A percentile compares a stretch with the other conserved stretches of the same genome.
phyloP scores from a whole-genome alignment of 1,140 invertebrate genomes.

The Drosophila novamexicana region DNA sequence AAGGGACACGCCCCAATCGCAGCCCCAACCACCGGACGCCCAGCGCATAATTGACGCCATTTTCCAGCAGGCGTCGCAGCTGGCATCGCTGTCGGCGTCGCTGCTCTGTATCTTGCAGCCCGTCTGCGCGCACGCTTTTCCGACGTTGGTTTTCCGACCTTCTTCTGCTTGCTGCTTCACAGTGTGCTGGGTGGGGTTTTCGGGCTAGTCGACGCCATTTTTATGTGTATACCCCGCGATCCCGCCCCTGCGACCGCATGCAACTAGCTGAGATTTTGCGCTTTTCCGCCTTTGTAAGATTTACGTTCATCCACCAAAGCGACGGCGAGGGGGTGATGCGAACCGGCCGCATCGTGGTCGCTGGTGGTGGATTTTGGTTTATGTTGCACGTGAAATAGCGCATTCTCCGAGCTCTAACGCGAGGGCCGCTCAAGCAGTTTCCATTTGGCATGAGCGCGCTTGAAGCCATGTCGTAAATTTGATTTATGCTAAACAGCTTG shows the following conservation, averaged over 20 bases:
- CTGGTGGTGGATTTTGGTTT: conserved; percentile 47
- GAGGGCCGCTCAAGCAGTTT: conserved; percentile 33
- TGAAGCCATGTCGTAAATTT: conserved; percentile 51
- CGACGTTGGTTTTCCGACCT: conserved; percentile 46
- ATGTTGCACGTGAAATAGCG: conserved; percentile 18
- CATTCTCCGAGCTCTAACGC: conserved; percentile 9
- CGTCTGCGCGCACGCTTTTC: conserved; percentile 64
- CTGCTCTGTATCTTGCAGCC: conserved; percentile 44
- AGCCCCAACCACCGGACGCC: conserved; percentile 15
- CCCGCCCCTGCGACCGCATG: neutral
- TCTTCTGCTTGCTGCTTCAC: conserved; percentile 26
- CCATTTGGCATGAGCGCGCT: conserved; percentile 8
- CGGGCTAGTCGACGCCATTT: conserved; percentile 54
- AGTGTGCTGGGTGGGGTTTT: conserved; percentile 49
- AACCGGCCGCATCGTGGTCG: neutral
- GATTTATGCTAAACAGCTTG: conserved; percentile 62
- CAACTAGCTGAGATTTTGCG: conserved; percentile 68
- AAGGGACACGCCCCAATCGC: conserved; percentile 44
- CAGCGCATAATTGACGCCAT: conserved; percentile 75
- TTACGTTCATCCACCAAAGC: conserved; percentile 74
- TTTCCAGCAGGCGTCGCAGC: conserved; percentile 43
- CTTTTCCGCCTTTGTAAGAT: conserved; percentile 67
- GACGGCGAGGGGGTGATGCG: neutral
- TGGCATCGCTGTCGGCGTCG: conserved; percentile 18
- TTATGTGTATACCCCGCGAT: conserved; percentile 38